Evolutionary conservation across 2,797 vertebrate species (phyloP), one percentile per base, ranked within the genome.

Genomic region (Fundulus diaphanus): DNA sequence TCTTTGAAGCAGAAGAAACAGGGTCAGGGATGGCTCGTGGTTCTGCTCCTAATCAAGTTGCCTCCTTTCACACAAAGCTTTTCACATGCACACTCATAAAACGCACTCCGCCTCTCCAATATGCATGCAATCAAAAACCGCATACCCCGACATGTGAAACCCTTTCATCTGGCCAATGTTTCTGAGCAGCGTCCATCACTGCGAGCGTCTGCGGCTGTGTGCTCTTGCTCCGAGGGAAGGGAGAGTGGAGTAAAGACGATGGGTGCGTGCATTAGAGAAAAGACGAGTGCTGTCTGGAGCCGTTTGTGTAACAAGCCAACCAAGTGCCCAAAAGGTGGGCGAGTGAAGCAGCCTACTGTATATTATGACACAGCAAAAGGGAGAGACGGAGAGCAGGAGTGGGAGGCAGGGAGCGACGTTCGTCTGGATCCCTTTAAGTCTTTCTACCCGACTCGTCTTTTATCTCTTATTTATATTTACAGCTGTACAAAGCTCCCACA

Each of bases 111-210:
- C 72, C 71, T 37, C 68, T 16, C 68, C 70, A 57, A 75, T 40
- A 20, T 2, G 77, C 70, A 89, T 31, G 65, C 54, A 87, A 82
- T 68, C 76, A 81, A 68, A 78, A 73, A 81, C 48, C 89, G 91
- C 90, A 91, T 88, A 92, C 91, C 90, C 87, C 61, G 82, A 92
- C 77, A 78, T 73, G 86, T 76, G 77, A 90, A 90, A 83, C 79
- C 83, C 81, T 91, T 81, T 82, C 79, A 89, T 93, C 82, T 70
- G 69, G 93, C 87, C 90, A 88, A 78, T 82, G 77, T 90, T 73
- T 77, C 73, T 68, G 87, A 83, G 87, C 70, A 15, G 92, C 85
- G 87, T 96, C 95, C 94, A 94, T 94, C 76, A 70, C 77, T 46
- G 79, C 59, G 31, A 76, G 76, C 16, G 68, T 74, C 51, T 1